Conservation (phyloP, 2,113 vertebrate genomes). For the Cacatua alba region DNA sequence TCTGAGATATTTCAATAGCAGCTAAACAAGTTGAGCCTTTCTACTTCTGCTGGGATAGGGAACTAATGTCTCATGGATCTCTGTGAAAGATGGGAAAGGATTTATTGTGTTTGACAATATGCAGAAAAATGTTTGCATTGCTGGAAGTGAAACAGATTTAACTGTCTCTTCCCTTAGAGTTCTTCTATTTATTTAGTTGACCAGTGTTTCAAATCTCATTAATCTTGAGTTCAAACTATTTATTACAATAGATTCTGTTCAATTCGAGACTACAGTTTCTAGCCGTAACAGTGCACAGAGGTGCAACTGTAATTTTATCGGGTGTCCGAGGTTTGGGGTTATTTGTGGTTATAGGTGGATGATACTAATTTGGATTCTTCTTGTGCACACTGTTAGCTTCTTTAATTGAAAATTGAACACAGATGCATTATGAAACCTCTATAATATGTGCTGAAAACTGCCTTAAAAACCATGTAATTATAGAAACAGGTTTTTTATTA, state of each 20-base stretch:
- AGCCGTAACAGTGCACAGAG: background rate
- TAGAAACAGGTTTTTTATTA: background rate
- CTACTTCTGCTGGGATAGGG: background rate
- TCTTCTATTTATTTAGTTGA: slow-evolving; percentile 18
- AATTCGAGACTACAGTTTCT: background rate
- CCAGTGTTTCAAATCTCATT: background rate
- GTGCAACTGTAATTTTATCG: background rate
- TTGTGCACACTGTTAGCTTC: background rate
- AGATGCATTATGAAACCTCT: background rate
- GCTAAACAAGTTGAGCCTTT: background rate
- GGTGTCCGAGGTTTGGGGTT: background rate
- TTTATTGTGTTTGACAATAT: slow-evolving; percentile 11
- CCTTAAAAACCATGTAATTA: background rate
- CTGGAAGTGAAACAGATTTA: background rate
- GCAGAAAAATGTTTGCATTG: background rate
- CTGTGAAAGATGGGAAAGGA: background rate
- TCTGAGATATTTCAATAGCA: background rate
- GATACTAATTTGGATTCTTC: background rate
- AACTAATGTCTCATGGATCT: rapidly evolving
- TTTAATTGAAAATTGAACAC: background rate
- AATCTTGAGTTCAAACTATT: background rate
- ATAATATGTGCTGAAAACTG: background rate
- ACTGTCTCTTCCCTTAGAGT: background rate
- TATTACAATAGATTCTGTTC: background rate
- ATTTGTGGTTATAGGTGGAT: background rate